Conservation (phyloP, 2,888 invertebrate genomes). For the Epiperipatus broadwayi region DNA sequence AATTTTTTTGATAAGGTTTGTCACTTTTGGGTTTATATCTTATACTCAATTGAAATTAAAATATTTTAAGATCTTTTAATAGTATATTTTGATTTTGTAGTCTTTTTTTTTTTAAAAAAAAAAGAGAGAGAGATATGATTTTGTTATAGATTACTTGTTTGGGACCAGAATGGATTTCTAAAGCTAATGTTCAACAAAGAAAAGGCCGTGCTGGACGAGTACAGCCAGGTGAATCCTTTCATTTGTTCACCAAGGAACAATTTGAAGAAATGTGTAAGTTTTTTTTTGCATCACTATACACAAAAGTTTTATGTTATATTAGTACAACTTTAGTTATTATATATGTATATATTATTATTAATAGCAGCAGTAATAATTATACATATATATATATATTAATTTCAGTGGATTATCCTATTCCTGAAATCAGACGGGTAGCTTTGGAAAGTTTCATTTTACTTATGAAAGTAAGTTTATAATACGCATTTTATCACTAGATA, state of each 20-base stretch:
- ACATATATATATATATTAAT: no score
- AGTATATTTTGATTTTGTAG: background rate
- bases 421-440: conserved; percentile 42
- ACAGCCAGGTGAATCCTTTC: conserved; percentile 40
- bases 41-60: no score
- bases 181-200: conserved; percentile 42
- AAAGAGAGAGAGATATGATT: conserved; percentile 67
- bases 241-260: conserved; percentile 28
- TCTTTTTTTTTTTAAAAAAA: conserved; percentile 43
- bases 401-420: no score
- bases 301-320: no score
- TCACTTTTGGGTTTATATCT: no score
- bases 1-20: no score
- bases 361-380: no score
- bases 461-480: conserved; percentile 40
- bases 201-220: conserved; percentile 48
- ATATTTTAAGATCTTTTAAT: background rate
- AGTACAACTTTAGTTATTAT: no score
- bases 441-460: conserved; percentile 45
- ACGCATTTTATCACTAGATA: no score
- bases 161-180: conserved; percentile 42
- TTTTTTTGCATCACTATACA: no score
- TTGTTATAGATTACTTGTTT: no score
- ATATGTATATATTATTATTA: no score
- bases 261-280: conserved; percentile 33